Percentiles rank a stretch among this genome's conserved stretches.
These are phyloP conservation scores for Selene dorsalis DNA, from an alignment of 2,797 vertebrate species.

Conservation along the genomic window DNA sequence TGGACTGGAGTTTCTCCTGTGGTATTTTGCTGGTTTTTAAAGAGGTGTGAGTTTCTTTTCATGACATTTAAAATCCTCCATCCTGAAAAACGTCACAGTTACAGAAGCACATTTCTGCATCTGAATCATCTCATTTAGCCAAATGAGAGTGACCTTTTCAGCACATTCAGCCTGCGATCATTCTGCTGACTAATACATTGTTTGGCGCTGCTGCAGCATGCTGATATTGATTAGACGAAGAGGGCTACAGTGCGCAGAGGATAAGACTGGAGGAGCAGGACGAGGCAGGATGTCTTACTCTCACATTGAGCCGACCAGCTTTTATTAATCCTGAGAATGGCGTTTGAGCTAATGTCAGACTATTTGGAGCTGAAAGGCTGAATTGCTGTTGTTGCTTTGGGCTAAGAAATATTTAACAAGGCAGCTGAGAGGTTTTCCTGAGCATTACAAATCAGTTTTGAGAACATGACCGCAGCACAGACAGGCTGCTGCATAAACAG, in stretches of 20 bases:
- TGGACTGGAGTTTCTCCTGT: neutral
- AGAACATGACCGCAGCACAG: conserved; percentile 7
- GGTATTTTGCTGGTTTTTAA: conserved; percentile 27
- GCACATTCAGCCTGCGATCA: conserved; percentile 63
- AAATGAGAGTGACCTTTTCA: conserved; percentile 74
- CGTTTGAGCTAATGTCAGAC: conserved; percentile 56
- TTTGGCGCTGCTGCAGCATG: conserved; percentile 66
- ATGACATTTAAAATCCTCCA: conserved; percentile 27
- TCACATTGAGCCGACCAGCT: conserved; percentile 16
- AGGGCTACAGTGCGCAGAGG: conserved; percentile 52
- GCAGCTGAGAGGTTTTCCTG: conserved; percentile 25
- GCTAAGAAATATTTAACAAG: conserved; percentile 36
- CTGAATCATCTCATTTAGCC: conserved; percentile 66
- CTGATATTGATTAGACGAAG: conserved; percentile 76
- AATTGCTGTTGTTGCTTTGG: conserved; percentile 42
- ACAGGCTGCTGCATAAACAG: conserved; percentile 8
- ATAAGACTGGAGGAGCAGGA: conserved; percentile 33
- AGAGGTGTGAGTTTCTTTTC: conserved; percentile 9
- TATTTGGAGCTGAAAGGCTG: conserved; percentile 42
- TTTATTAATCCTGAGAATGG: conserved; percentile 52
- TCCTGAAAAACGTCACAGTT: conserved; percentile 24
- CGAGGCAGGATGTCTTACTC: conserved; percentile 42
- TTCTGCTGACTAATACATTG: conserved; percentile 78
- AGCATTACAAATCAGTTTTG: conserved; percentile 35
- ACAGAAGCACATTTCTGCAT: conserved; percentile 55